Evolutionary conservation across 2,888 invertebrate genomes (phyloP).

Genomic region (Rhabditophanes sp.): DNA sequence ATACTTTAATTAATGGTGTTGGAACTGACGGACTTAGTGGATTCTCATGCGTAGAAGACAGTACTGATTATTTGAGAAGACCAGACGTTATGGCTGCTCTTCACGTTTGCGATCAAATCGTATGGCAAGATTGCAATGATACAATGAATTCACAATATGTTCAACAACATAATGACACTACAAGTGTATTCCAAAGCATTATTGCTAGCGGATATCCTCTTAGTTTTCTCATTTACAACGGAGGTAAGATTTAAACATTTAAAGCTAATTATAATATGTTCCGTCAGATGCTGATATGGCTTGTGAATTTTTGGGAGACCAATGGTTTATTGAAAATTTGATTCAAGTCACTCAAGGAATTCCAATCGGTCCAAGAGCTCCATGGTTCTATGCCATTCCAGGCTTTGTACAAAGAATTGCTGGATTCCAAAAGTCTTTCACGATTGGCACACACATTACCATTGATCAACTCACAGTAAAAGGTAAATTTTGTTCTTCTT

Average conservation of each 20-base stretch:
- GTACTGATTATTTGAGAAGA: conserved; percentile 31
- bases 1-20: no score
- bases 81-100: conserved; percentile 28
- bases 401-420: conserved; percentile 19
- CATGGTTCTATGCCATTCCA: conserved; percentile 24
- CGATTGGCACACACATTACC: conserved; percentile 4
- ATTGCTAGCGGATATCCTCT: conserved; percentile 2
- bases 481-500: no score
- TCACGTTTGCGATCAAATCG: conserved; percentile 14
- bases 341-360: neutral
- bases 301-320: conserved; percentile 31
- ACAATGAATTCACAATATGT: conserved; percentile 26
- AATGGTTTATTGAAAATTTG: conserved; percentile 34
- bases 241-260: no score
- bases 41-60: conserved; percentile 27
- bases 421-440: conserved; percentile 26
- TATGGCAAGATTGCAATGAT: conserved; percentile 12
- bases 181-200: conserved; percentile 20
- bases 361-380: conserved; percentile 2
- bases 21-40: conserved; percentile 25
- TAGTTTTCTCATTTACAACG: conserved; percentile 27
- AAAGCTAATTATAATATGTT: no score
- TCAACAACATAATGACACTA: conserved; percentile 31
- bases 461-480: conserved; percentile 12
- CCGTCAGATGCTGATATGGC: conserved; percentile 38